Evolutionary conservation across 64 coral and sea anemone species (phyloP).

Genomic region (Pocillopora damicornis): DNA sequence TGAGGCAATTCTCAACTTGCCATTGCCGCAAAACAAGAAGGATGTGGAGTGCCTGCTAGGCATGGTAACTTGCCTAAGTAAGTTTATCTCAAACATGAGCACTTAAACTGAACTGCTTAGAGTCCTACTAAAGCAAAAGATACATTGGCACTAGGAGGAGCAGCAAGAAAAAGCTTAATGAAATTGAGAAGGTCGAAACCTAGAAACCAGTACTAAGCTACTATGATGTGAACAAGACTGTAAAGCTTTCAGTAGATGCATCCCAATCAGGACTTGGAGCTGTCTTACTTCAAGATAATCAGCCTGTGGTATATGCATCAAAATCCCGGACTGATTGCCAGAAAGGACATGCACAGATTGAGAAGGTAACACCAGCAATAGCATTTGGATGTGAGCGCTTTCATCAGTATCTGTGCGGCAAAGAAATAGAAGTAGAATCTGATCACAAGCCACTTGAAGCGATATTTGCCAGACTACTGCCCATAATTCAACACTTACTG

Average conservation of each 20-base stretch:
- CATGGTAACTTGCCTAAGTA: slow-evolving; percentile 36
- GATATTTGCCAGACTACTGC: neutral
- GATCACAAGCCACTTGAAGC: slow-evolving; percentile 21
- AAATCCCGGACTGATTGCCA: neutral
- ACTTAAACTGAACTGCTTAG: slow-evolving; percentile 26
- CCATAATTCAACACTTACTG: slow-evolving; percentile 16
- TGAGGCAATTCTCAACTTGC: slow-evolving; percentile 21
- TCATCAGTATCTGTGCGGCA: slow-evolving; percentile 29
- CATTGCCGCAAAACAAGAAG: neutral
- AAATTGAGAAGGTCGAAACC: slow-evolving; percentile 14
- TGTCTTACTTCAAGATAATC: slow-evolving; percentile 10
- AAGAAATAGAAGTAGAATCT: neutral
- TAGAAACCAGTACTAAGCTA: slow-evolving; percentile 36
- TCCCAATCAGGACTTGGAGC: slow-evolving; percentile 44
- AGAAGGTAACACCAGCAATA: neutral
- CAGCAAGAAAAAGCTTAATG: slow-evolving; percentile 17
- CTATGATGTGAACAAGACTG: neutral
- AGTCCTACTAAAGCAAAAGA: neutral
- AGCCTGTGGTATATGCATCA: slow-evolving; percentile 8
- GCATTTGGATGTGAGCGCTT: slow-evolving; percentile 36
- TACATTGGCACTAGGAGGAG: slow-evolving; percentile 36
- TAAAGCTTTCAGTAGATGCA: slow-evolving; percentile 41
- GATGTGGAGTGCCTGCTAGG: slow-evolving; percentile 30
- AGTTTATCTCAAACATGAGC: slow-evolving; percentile 15
- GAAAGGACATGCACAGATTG: neutral